Conservation (phyloP, 2,113 vertebrate species). For the Rostratula benghalensis region DNA sequence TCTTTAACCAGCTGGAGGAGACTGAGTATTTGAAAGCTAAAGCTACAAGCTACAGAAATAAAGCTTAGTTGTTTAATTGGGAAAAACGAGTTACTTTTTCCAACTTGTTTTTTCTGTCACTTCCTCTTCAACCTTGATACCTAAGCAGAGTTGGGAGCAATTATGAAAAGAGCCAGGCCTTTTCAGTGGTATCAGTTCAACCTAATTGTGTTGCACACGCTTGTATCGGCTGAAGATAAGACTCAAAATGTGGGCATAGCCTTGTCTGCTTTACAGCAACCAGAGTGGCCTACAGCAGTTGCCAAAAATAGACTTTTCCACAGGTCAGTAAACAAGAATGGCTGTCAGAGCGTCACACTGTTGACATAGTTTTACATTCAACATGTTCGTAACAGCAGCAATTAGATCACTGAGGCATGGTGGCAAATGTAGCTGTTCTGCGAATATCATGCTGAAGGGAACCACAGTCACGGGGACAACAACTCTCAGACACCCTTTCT, state of each 20-base stretch:
- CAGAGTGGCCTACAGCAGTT: slow-evolving; percentile 22
- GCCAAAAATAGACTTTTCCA: slow-evolving; percentile 74
- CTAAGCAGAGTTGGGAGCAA: background rate
- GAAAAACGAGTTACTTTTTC: background rate
- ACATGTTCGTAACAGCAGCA: slow-evolving; percentile 1
- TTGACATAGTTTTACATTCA: slow-evolving; percentile 59
- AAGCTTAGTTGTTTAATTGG: background rate
- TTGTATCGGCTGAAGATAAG: background rate
- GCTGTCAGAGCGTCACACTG: slow-evolving; percentile 20
- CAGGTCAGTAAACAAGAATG: slow-evolving; percentile 71
- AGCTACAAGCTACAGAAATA: background rate
- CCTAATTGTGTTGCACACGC: background rate
- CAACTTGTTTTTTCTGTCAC: background rate
- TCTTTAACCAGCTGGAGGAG: slow-evolving; percentile 24
- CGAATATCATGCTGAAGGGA: background rate
- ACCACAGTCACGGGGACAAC: background rate
- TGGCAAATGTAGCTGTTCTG: background rate
- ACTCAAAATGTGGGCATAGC: background rate
- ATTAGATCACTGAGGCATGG: slow-evolving; percentile 40
- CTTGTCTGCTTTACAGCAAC: background rate
- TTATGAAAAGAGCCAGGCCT: background rate
- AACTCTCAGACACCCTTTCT: background rate
- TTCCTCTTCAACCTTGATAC: background rate
- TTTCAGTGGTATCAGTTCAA: background rate
- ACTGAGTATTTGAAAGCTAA: background rate